A percentile compares a stretch with the other conserved stretches of the same genome.
phyloP scores from a whole-genome alignment of 37 sponge, comb jelly and placozoan genomes.

The Beroe forskalii region DNA sequence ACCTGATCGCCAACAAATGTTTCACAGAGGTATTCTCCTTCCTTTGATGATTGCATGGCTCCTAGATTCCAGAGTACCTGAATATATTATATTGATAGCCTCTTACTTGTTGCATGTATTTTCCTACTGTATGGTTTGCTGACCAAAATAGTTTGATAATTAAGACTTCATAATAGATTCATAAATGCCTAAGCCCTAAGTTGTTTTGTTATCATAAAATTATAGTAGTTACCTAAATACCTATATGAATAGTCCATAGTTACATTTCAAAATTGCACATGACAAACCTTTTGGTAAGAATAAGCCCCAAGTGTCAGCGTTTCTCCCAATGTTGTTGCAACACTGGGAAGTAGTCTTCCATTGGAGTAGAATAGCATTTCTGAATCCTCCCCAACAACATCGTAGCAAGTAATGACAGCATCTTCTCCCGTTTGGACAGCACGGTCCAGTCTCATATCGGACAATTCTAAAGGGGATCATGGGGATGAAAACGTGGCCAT shows the following conservation, averaged over 20 bases:
- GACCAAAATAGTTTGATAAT: no score
- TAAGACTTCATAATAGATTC: no score
- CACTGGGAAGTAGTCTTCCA: not conserved
- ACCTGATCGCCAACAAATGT: not conserved
- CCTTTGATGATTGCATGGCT: not conserved
- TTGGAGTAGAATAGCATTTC: not conserved
- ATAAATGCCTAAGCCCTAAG: no score
- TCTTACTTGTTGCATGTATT: no score
- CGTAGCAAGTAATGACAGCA: not conserved
- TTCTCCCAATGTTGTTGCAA: not conserved
- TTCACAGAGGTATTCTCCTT: not conserved
- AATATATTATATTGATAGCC: no score
- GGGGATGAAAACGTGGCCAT: no score
- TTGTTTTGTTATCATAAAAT: no score
- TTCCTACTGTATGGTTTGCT: no score
- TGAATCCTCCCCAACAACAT: not conserved
- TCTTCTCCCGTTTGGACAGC: not conserved
- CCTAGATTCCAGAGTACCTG: not conserved
- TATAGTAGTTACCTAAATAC: no score
- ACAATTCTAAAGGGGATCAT: not conserved
- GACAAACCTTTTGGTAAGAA: not conserved
- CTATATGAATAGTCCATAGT: no score
- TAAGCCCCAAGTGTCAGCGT: not conserved
- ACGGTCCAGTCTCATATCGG: not conserved
- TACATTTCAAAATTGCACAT: no score